phyloP scores from a whole-genome alignment of 1,140 invertebrate species.

The Heterodera carotae region DNA sequence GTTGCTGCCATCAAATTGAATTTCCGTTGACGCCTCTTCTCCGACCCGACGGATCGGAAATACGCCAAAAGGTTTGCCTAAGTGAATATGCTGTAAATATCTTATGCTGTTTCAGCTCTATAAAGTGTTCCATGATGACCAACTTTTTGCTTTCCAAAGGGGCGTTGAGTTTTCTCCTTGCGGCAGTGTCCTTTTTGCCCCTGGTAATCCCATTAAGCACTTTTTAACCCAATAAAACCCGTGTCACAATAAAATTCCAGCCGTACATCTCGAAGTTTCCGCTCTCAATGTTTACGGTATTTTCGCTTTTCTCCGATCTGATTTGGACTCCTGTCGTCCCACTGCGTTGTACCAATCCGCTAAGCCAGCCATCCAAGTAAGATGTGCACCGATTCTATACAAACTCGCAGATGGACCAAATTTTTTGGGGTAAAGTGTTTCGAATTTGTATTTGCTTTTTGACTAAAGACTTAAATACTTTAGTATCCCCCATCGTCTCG shows the following conservation, averaged over 20 bases:
- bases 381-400: conserved; percentile 46
- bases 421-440: conserved; percentile 38
- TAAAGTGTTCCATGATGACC: conserved; percentile 54
- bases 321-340: conserved; percentile 48
- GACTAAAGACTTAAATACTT: conserved; percentile 10
- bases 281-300: conserved; percentile 49
- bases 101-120: conserved; percentile 43
- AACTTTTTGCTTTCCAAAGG: conserved; percentile 44
- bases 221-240: background rate
- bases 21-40: conserved; percentile 35
- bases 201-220: conserved; percentile 36
- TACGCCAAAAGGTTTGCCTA: conserved; percentile 8
- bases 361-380: conserved; percentile 47
- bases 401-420: conserved; percentile 36
- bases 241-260: conserved; percentile 25
- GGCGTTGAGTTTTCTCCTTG: conserved; percentile 53
- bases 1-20: conserved; percentile 36
- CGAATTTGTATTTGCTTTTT: background rate
- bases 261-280: conserved; percentile 47
- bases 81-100: background rate
- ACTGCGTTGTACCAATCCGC: conserved; percentile 35
- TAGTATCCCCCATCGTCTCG: conserved; percentile 47
- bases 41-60: conserved; percentile 6
- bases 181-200: conserved; percentile 48
- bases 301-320: conserved; percentile 48